Conservation (phyloP, 2,113 vertebrate genomes). For the Amblyornis subalaris region DNA sequence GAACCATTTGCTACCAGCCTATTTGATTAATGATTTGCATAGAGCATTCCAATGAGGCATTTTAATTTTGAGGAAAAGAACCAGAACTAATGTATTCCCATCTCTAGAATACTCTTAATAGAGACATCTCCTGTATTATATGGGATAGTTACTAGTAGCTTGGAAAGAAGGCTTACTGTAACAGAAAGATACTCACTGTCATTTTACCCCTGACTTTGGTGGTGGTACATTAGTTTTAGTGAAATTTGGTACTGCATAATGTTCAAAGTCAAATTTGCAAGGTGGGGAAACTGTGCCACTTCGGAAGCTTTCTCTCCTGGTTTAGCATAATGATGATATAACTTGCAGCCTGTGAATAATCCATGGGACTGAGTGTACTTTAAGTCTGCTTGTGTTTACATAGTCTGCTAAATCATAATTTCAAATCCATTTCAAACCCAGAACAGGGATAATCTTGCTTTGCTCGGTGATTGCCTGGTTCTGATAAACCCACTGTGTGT, state of each 20-base stretch:
- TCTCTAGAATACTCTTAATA: background rate
- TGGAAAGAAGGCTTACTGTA: background rate
- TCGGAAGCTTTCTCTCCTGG: background rate
- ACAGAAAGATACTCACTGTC: fast-evolving
- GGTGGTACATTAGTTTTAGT: background rate
- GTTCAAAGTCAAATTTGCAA: background rate
- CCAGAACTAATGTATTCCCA: background rate
- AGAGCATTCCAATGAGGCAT: background rate
- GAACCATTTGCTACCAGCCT: background rate
- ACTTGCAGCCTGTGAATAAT: background rate
- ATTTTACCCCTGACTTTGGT: background rate
- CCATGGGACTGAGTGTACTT: background rate
- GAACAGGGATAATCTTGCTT: background rate
- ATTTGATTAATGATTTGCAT: background rate
- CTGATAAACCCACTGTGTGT: background rate
- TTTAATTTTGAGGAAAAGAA: background rate
- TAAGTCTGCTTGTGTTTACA: background rate
- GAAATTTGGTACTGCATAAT: background rate
- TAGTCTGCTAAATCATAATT: background rate
- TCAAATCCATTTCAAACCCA: background rate
- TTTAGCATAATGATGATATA: background rate
- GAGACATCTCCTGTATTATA: background rate
- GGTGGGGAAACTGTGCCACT: background rate
- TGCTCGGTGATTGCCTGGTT: background rate
- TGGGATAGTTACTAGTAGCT: background rate